Evolutionary conservation across 2,113 vertebrate species (phyloP).

Genomic region (Sisor rabdophorus): DNA sequence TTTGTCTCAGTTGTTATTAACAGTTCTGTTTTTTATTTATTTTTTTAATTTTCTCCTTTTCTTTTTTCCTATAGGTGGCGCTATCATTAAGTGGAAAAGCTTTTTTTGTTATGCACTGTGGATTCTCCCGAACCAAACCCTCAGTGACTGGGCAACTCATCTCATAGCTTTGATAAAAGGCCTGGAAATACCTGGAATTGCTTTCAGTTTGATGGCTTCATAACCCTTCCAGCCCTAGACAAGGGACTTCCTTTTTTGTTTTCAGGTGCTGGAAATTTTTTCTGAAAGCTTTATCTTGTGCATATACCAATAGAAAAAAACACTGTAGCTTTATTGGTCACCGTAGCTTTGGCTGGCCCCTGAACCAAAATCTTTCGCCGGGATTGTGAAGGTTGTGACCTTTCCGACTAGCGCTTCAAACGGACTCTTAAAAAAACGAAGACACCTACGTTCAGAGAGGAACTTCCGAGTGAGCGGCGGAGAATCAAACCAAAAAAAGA

Average conservation of each 20-base stretch:
- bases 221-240: conserved; percentile 38
- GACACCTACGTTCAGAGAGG: conserved; percentile 59
- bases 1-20: conserved; percentile 35
- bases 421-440: conserved; percentile 65
- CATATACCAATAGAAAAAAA: conserved; percentile 48
- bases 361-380: conserved; percentile 60
- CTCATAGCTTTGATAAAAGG: conserved; percentile 65
- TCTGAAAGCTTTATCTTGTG: conserved; percentile 67
- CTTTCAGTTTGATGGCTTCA: conserved; percentile 60
- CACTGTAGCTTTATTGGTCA: conserved; percentile 59
- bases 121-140: conserved; percentile 63
- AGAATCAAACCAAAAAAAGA: conserved; percentile 65
- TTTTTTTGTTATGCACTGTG: conserved; percentile 55
- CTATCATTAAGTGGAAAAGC: conserved; percentile 39
- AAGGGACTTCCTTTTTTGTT: conserved; percentile 61
- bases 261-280: conserved; percentile 61
- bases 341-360: conserved; percentile 57
- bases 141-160: conserved; percentile 25
- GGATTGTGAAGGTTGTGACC: conserved; percentile 69
- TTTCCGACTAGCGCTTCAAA: conserved; percentile 71
- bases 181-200: conserved; percentile 74
- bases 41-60: no score
- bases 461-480: conserved; percentile 62
- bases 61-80: conserved; percentile 61
- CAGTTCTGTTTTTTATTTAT: conserved; percentile 31